These are phyloP conservation scores for Rhyzopertha dominica DNA, from an alignment of 1,140 invertebrate genomes.

Conservation along the genomic window DNA sequence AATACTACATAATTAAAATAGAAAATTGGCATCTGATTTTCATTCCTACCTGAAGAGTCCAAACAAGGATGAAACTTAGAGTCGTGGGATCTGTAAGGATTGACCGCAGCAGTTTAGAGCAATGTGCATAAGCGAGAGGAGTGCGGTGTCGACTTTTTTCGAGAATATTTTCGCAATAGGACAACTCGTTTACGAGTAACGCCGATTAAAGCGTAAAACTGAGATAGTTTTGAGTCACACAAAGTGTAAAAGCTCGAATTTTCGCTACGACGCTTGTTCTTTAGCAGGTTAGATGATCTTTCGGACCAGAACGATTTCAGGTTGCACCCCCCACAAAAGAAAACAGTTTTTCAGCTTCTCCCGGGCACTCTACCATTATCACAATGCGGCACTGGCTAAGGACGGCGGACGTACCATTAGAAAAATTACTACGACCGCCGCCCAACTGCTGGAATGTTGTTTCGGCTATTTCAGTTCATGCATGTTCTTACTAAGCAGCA, in stretches of 20 bases:
- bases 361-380: neutral
- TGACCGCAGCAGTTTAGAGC: too few species aligned
- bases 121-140: too few species aligned
- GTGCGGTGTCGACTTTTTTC: too few species aligned
- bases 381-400: conserved; percentile 22
- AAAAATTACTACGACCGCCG: conserved; percentile 25
- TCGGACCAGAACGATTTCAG: neutral
- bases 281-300: conserved; percentile 3
- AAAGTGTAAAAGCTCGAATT: neutral
- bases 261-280: neutral
- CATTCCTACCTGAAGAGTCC: too few species aligned
- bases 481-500: conserved; percentile 78
- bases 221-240: neutral
- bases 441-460: conserved; percentile 36
- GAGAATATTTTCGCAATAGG: too few species aligned
- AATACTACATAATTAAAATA: too few species aligned
- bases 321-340: neutral
- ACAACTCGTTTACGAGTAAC: too few species aligned
- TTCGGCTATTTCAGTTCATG: conserved; percentile 58
- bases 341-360: neutral
- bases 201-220: too few species aligned
- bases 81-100: too few species aligned
- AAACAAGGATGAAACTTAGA: too few species aligned
- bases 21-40: too few species aligned
- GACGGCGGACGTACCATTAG: conserved; percentile 29